Evolutionary conservation across 2,888 invertebrate genomes (phyloP).

Genomic region (Hymenopus coronatus): DNA sequence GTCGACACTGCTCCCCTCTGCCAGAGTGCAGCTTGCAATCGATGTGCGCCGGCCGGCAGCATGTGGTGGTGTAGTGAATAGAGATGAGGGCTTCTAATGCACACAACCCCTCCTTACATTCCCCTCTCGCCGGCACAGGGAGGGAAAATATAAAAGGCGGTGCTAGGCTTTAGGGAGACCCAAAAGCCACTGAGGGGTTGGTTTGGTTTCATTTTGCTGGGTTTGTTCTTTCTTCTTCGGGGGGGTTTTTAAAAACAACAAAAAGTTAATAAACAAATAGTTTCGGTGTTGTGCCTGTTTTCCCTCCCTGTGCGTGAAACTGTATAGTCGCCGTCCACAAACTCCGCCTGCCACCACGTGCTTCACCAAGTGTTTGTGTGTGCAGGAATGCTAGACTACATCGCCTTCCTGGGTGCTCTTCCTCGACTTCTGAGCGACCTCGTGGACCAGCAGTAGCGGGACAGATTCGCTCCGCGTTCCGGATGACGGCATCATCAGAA

Average conservation of each 20-base stretch:
- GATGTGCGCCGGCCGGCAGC: constrained; percentile 10
- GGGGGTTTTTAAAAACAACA: constrained; percentile 23
- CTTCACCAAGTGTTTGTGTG: not conserved
- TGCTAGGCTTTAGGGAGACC: constrained; percentile 23
- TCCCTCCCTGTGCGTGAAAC: constrained; percentile 7
- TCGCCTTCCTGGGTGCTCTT: constrained; percentile 20
- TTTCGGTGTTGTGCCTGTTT: constrained; percentile 26
- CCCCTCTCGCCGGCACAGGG: constrained; percentile 27
- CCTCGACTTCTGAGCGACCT: not conserved
- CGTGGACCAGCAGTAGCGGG: not conserved
- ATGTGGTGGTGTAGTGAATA: constrained; percentile 18
- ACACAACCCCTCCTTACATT: constrained; percentile 13
- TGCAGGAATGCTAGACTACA: constrained; percentile 7
- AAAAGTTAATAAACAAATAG: not conserved
- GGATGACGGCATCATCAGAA: constrained; percentile 27
- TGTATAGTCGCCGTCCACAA: too few species aligned
- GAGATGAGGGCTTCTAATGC: constrained; percentile 25
- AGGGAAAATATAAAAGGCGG: constrained; percentile 33
- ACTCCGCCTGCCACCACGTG: not conserved
- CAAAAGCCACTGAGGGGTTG: constrained; percentile 34
- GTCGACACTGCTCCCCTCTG: not conserved
- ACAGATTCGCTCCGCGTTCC: not conserved
- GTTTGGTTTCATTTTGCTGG: constrained; percentile 35
- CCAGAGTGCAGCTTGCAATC: constrained; percentile 15
- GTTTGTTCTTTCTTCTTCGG: constrained; percentile 28